Conservation (phyloP, 2,797 vertebrate genomes). For the Thripadectes ignobilis region DNA sequence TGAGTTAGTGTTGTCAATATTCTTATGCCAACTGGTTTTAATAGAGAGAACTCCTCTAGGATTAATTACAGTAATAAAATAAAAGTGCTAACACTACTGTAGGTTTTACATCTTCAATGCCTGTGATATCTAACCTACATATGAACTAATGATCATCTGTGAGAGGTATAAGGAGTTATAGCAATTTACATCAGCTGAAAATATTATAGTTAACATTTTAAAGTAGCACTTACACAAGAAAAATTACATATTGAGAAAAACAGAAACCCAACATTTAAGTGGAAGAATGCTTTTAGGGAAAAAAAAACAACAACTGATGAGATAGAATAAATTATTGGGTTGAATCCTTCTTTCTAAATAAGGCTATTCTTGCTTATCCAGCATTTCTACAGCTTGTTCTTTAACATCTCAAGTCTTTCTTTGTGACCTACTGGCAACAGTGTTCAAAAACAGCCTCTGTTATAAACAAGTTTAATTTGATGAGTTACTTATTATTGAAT, state of each 20-base stretch:
- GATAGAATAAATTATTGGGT: neutral
- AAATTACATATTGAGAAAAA: neutral
- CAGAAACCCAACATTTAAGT: neutral
- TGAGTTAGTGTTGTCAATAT: neutral
- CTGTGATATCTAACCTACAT: neutral
- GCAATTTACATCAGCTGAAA: neutral
- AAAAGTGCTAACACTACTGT: neutral
- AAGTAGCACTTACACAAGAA: neutral
- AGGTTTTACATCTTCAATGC: neutral
- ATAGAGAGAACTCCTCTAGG: neutral
- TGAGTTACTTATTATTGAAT: neutral
- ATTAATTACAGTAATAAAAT: constrained; percentile 1
- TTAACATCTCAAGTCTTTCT: neutral
- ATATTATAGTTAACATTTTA: neutral
- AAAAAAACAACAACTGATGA: neutral
- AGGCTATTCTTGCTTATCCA: neutral
- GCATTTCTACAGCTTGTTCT: neutral
- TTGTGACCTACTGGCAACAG: neutral
- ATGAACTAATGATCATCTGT: neutral
- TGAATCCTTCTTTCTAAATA: neutral
- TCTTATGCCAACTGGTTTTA: neutral
- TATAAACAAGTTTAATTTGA: neutral
- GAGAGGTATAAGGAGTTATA: neutral
- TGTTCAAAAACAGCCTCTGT: neutral
- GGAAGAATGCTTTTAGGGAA: neutral